Evolutionary conservation across 2,113 vertebrate species (phyloP).

Genomic region (Laticauda laticaudata): DNA sequence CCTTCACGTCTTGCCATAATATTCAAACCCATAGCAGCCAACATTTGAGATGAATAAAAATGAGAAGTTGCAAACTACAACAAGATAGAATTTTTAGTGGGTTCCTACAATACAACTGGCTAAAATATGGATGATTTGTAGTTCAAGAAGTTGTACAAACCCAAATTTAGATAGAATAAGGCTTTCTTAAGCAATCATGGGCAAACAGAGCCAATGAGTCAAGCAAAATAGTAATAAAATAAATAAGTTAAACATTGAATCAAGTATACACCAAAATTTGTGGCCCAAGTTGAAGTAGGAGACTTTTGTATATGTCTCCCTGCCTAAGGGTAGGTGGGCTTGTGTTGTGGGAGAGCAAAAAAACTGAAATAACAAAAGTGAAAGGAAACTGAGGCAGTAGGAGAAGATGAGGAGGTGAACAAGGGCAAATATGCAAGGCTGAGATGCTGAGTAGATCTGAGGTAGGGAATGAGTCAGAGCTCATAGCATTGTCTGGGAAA

Average conservation of each 20-base stretch:
- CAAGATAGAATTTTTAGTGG: neutral
- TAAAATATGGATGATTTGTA: neutral
- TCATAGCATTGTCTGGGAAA: neutral
- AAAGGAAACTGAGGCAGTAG: neutral
- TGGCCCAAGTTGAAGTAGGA: neutral
- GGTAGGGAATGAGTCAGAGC: conserved; percentile 9
- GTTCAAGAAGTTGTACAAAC: neutral
- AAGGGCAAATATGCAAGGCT: neutral
- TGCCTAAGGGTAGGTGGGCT: neutral
- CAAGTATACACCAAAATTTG: neutral
- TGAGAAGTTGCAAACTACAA: neutral
- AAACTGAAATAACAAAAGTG: neutral
- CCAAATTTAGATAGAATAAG: neutral
- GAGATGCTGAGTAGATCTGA: neutral
- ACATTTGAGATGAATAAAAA: neutral
- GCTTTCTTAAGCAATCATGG: neutral
- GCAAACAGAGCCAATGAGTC: neutral
- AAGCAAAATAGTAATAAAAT: neutral
- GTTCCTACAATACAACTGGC: neutral
- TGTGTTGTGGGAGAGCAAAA: neutral
- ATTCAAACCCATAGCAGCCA: neutral
- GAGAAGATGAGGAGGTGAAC: neutral
- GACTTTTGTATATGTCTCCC: neutral
- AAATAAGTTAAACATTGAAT: neutral
- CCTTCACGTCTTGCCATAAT: neutral